These are phyloP conservation scores for Rhopalosiphum maidis DNA, from an alignment of 1,140 invertebrate species.

Conservation along the genomic window DNA sequence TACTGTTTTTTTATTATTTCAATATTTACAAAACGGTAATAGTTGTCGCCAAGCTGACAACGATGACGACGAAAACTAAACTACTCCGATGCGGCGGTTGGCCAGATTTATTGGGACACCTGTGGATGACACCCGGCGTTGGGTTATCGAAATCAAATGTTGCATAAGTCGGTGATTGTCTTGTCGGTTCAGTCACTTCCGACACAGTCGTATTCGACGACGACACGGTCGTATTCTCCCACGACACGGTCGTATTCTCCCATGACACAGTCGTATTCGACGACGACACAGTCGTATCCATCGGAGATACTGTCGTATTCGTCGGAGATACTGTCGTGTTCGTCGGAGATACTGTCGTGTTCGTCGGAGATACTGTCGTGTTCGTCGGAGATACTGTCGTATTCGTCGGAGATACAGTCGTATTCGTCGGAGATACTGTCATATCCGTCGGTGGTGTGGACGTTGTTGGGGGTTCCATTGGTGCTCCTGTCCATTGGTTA, in stretches of 20 bases:
- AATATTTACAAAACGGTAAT: background rate
- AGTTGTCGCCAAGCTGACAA: background rate
- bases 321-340: too few relatives aligned
- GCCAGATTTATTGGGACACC: background rate
- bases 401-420: background rate
- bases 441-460: background rate
- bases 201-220: background rate
- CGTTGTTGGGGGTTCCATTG: background rate
- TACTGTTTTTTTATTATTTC: background rate
- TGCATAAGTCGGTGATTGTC: background rate
- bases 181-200: background rate
- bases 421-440: background rate
- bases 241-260: background rate
- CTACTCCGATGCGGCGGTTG: background rate
- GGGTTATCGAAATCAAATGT: background rate
- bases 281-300: background rate
- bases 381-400: background rate
- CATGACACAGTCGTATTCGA: background rate
- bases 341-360: background rate
- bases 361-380: background rate
- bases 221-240: background rate
- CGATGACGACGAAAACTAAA: background rate
- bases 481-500: conserved; percentile 36
- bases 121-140: background rate
- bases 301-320: background rate